Conservation (phyloP, 2,888 invertebrate species). For the Heliconius ethilla region DNA sequence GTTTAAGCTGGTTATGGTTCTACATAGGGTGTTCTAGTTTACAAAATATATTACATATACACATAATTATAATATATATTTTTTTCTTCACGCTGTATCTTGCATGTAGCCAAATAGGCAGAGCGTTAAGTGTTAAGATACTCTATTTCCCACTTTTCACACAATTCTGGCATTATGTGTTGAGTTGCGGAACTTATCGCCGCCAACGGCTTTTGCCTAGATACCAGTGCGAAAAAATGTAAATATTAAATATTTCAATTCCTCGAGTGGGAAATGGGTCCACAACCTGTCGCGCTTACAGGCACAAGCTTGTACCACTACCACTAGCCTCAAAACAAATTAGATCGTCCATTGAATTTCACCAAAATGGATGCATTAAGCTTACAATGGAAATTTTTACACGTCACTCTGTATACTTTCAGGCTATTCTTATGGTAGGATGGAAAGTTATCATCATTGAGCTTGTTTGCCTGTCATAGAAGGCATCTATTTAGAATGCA, state of each 20-base stretch:
- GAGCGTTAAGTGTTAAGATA: not conserved
- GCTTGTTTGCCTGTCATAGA: conserved; percentile 46
- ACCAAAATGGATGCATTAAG: conserved; percentile 44
- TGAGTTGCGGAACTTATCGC: not conserved
- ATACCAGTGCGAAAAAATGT: not conserved
- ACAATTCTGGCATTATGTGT: not conserved
- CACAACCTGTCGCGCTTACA: not conserved
- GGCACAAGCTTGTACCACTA: not conserved
- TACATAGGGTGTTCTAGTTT: too few species aligned
- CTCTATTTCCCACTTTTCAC: not conserved
- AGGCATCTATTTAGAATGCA: conserved; percentile 41
- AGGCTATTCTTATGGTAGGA: conserved; percentile 36
- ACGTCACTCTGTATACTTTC: conserved; percentile 29
- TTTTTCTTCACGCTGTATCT: too few species aligned
- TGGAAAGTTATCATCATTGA: conserved; percentile 43
- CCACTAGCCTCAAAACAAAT: conserved; percentile 14
- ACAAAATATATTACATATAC: too few species aligned
- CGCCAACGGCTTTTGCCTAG: not conserved
- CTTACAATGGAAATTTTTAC: conserved; percentile 39
- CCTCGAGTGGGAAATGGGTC: not conserved
- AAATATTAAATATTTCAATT: not conserved
- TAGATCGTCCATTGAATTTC: conserved; percentile 25
- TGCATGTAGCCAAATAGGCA: not conserved
- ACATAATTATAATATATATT: too few species aligned
- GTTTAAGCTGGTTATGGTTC: too few species aligned